Evolutionary conservation across 2,797 vertebrate genomes (phyloP), one percentile per base, ranked within the genome.

Genomic region (Chaunax sp.): DNA sequence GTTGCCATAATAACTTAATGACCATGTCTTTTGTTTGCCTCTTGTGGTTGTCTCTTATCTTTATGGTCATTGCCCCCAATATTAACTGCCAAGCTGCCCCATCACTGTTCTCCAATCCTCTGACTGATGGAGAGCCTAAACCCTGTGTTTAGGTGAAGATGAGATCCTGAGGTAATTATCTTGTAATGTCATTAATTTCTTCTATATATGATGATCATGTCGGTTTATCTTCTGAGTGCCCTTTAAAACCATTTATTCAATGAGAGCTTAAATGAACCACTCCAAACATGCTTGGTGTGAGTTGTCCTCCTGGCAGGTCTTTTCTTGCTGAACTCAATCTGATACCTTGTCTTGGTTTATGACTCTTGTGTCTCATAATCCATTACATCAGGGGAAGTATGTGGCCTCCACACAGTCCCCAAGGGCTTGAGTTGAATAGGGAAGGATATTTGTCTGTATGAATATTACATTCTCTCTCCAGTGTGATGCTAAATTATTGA

Each of bases 401-500:
- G 65, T 65, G 47, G 61, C 74, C 71, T 89, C 82, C 61, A 61
- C 40, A 59, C 62, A 23, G 55, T 67, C 56, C 86, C 65, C 15
- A 16, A 62, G 68, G 78, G 50, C 75, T 62, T 49, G 70, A 60
- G 62, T 54, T 45, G 62, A 87, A 86, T 62, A 79, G 83, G 85
- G 73, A 62, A 53, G 77, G 80, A 92, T 86, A 89, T 93, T 93
- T 92, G 90, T 92, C 78, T 77, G 62, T 74, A 90, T 89, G 76
- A 92, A 92, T 91, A 86, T 90, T 87, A 81, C 55, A 90, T 87
- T 77, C 83, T 75, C 75, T 75, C 81, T 88, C 72, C 65, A 62
- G 72, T 87, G 67, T 56, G 44, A 33, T 20, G 61, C 15, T 93
- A 64, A 92, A 94, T 93, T 91, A 93, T 94, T 93, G 46, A 94